A percentile compares a stretch with the other conserved stretches of the same genome.
These are phyloP conservation scores for Pollachius pollachius DNA, from an alignment of 2,113 vertebrate genomes.

Conservation along the genomic window DNA sequence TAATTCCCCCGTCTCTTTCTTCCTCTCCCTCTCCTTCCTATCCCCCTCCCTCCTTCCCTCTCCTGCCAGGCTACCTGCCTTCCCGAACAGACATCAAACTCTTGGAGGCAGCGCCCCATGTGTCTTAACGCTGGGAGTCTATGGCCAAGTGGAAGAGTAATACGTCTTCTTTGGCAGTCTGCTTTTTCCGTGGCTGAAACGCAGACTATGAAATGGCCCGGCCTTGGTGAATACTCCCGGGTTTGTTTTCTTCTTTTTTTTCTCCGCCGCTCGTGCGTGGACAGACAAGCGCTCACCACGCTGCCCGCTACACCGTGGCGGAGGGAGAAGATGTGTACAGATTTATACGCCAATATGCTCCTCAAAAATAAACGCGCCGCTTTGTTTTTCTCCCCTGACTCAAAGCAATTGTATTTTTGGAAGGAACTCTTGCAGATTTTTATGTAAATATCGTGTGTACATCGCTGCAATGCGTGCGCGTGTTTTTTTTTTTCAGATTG, in stretches of 20 bases:
- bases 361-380: too few species aligned
- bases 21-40: neutral
- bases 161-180: slow-evolving; percentile 76
- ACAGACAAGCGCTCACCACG: slow-evolving; percentile 68
- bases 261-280: slow-evolving; percentile 70
- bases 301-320: slow-evolving; percentile 37
- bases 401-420: too few species aligned
- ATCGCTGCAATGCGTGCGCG: too few species aligned
- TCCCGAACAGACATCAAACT: slow-evolving; percentile 72
- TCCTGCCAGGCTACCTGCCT: slow-evolving; percentile 70
- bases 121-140: slow-evolving; percentile 74
- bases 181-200: slow-evolving; percentile 36
- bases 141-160: slow-evolving; percentile 68
- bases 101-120: slow-evolving; percentile 71
- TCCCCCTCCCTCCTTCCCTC: slow-evolving; percentile 34
- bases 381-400: too few species aligned
- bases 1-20: neutral
- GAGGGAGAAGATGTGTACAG: too few species aligned
- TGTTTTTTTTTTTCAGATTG: too few species aligned
- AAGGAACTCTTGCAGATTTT: too few species aligned
- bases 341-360: too few species aligned
- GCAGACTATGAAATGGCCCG: slow-evolving; percentile 61
- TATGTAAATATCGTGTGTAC: too few species aligned
- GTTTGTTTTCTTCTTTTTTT: slow-evolving; percentile 33
- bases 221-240: slow-evolving; percentile 71